Percentiles rank a stretch among this genome's conserved stretches.
phyloP scores from a whole-genome alignment of 2,888 invertebrate genomes.

The Dynastes maya region DNA sequence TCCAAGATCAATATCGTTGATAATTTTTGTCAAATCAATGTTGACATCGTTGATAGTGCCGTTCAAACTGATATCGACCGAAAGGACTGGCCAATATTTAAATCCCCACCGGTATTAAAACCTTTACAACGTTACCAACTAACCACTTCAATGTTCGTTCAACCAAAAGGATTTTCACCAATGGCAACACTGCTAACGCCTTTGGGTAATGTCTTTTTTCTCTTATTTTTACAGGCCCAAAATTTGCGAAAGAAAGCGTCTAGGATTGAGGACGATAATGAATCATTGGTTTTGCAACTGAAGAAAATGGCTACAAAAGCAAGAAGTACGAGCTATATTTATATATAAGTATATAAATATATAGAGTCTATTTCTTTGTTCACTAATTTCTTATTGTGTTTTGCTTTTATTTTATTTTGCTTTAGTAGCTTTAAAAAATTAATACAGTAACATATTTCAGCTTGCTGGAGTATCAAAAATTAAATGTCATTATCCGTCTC shows the following conservation, averaged over 20 bases:
- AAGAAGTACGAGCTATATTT: constrained; percentile 56
- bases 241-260: constrained; percentile 91
- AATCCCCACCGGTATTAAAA: constrained; percentile 20
- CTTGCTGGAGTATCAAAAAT: background rate
- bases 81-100: constrained; percentile 36
- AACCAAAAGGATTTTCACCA: constrained; percentile 63
- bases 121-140: constrained; percentile 47
- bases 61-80: constrained; percentile 35
- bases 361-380: constrained; percentile 29
- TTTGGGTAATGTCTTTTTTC: constrained; percentile 65
- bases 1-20: constrained; percentile 9
- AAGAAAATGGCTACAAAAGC: constrained; percentile 90
- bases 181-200: constrained; percentile 66
- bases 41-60: constrained; percentile 21
- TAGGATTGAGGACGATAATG: constrained; percentile 97
- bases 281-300: constrained; percentile 94
- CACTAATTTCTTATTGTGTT: constrained; percentile 43
- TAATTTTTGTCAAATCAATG: constrained; percentile 22
- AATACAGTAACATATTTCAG: too few relatives aligned
- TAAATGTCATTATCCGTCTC: background rate
- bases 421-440: background rate
- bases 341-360: constrained; percentile 48
- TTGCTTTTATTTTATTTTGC: constrained; percentile 8
- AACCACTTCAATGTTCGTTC: constrained; percentile 59
- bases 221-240: constrained; percentile 81